Conservation (phyloP, 1,140 invertebrate species). For the Ephestia elutella region DNA sequence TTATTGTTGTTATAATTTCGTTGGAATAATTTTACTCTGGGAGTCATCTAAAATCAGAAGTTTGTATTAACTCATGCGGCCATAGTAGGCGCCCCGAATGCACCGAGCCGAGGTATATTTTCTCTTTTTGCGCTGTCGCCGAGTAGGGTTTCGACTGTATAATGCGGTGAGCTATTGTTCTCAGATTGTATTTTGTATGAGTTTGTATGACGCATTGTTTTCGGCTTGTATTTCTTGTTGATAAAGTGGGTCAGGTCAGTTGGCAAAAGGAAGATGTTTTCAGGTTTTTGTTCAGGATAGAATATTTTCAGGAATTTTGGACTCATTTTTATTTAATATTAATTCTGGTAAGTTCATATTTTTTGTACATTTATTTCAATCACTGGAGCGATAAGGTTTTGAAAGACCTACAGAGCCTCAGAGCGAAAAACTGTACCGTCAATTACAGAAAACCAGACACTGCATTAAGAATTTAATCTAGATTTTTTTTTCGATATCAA, state of each 20-base stretch:
- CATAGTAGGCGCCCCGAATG: neutral
- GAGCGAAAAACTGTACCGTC: no score
- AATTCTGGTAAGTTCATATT: no score
- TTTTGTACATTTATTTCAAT: no score
- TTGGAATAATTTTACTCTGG: no score
- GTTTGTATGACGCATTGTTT: slow-evolving; percentile 1
- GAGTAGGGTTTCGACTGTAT: neutral
- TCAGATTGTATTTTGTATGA: slow-evolving; percentile 1
- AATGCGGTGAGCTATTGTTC: slow-evolving; percentile 3
- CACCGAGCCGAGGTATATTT: slow-evolving; percentile 1
- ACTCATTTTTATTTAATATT: no score
- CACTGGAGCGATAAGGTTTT: no score
- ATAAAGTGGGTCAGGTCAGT: neutral
- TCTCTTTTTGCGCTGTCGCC: slow-evolving; percentile 1
- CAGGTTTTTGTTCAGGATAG: neutral
- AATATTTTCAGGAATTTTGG: no score
- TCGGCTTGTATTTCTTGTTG: neutral
- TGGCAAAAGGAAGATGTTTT: neutral
- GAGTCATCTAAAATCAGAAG: neutral
- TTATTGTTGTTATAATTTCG: no score
- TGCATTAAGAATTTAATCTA: no score
- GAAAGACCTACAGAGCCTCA: no score
- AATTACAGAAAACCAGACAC: no score
- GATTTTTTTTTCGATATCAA: no score
- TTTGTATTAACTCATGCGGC: neutral